These are phyloP conservation scores for Hypanus sabinus DNA, from an alignment of 2,113 vertebrate species.

Conservation along the genomic window DNA sequence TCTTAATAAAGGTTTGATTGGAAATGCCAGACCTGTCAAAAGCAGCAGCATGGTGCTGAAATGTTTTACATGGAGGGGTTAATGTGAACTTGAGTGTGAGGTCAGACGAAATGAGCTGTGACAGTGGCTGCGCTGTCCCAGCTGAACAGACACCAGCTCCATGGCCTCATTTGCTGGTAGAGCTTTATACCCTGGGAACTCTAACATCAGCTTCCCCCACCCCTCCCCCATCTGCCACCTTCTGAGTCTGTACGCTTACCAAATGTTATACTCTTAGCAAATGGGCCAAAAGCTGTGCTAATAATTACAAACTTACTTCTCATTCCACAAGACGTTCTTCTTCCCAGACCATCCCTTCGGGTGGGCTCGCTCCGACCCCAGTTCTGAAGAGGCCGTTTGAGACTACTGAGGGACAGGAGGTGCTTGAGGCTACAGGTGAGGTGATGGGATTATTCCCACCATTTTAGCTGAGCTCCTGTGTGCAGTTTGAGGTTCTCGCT, in stretches of 20 bases:
- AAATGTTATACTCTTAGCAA: constrained; percentile 38
- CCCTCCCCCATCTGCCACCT: neutral
- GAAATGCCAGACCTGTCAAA: constrained; percentile 23
- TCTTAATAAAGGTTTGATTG: constrained; percentile 30
- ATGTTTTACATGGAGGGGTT: constrained; percentile 37
- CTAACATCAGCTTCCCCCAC: neutral
- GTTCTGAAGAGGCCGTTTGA: no score
- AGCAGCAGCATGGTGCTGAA: constrained; percentile 32
- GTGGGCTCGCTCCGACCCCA: no score
- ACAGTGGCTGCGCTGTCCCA: constrained; percentile 36
- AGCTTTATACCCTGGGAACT: constrained; percentile 37
- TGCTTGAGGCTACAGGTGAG: no score
- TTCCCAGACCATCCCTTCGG: no score
- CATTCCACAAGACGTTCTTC: neutral
- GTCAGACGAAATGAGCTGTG: constrained; percentile 38
- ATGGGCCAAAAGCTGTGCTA: constrained; percentile 31
- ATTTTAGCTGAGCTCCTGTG: no score
- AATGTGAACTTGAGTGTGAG: constrained; percentile 37
- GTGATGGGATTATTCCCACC: no score
- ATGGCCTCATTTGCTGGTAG: constrained; percentile 30
- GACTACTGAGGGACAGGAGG: no score
- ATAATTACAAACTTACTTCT: constrained; percentile 36
- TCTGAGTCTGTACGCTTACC: constrained; percentile 38
- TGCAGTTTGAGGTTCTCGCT: no score
- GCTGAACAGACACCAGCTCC: constrained; percentile 37